These are phyloP conservation scores for Tinea trinotella DNA, from an alignment of 2,888 invertebrate species.

Conservation along the genomic window DNA sequence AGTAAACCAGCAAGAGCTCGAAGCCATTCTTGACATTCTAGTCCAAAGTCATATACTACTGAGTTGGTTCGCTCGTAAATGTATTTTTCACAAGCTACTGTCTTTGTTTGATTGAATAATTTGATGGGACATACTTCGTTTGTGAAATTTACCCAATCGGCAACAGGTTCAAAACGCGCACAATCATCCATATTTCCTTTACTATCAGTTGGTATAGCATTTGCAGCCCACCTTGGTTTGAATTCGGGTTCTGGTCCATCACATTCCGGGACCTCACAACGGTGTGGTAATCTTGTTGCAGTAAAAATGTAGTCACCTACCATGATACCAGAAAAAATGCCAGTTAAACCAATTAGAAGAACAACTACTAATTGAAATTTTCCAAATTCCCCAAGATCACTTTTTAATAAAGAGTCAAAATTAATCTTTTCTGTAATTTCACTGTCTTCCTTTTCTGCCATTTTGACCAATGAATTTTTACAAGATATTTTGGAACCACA, in stretches of 20 bases:
- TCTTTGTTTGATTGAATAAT: slow-evolving; percentile 42
- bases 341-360: slow-evolving; percentile 39
- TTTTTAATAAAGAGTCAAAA: slow-evolving; percentile 47
- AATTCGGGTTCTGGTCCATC: slow-evolving; percentile 40
- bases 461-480: neutral
- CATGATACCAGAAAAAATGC: slow-evolving; percentile 47
- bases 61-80: slow-evolving; percentile 50
- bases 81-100: slow-evolving; percentile 44
- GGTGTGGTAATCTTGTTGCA: slow-evolving; percentile 46
- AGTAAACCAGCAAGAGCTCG: slow-evolving; percentile 82
- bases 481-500: neutral
- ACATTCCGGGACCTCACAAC: slow-evolving; percentile 48
- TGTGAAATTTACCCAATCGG: slow-evolving; percentile 17
- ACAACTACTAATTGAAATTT: slow-evolving; percentile 49
- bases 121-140: slow-evolving; percentile 36
- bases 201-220: slow-evolving; percentile 42
- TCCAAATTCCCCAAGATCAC: slow-evolving; percentile 50
- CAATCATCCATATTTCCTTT: slow-evolving; percentile 46
- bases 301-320: slow-evolving; percentile 58
- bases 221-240: slow-evolving; percentile 44
- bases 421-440: slow-evolving; percentile 26
- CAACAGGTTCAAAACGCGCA: slow-evolving; percentile 37
- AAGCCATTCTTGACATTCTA: slow-evolving; percentile 76
- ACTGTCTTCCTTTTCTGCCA: slow-evolving; percentile 3
- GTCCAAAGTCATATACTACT: slow-evolving; percentile 53